Conservation (phyloP, 2,888 invertebrate species). For the Cheilosia scutellata region DNA sequence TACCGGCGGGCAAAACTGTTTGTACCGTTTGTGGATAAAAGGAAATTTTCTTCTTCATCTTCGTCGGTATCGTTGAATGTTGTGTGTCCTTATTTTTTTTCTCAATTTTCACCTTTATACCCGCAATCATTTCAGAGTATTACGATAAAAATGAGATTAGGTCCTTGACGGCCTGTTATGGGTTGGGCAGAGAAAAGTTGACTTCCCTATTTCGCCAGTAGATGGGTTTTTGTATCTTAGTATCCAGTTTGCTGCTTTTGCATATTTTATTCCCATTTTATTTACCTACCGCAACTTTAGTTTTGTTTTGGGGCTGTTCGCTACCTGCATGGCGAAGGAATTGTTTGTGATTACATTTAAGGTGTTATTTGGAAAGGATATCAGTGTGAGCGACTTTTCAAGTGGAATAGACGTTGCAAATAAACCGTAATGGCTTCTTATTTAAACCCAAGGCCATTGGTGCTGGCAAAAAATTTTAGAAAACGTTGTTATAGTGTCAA, state of each 20-base stretch:
- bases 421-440: slow-evolving; percentile 22
- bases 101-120: slow-evolving; percentile 66
- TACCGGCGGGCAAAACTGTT: slow-evolving; percentile 12
- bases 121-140: slow-evolving; percentile 69
- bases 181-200: slow-evolving; percentile 22
- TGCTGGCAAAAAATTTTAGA: not conserved
- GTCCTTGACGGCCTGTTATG: slow-evolving; percentile 49
- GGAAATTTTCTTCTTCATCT: slow-evolving; percentile 14
- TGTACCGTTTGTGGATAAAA: slow-evolving; percentile 20
- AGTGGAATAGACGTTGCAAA: slow-evolving; percentile 9
- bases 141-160: slow-evolving; percentile 71
- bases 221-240: slow-evolving; percentile 12
- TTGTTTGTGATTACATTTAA: slow-evolving; percentile 51
- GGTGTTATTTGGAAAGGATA: slow-evolving; percentile 10
- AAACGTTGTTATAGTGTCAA: too few species aligned
- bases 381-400: slow-evolving; percentile 6
- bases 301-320: slow-evolving; percentile 36
- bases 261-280: slow-evolving; percentile 68
- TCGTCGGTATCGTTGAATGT: not conserved
- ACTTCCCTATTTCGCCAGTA: slow-evolving; percentile 27
- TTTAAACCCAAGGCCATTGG: slow-evolving; percentile 17
- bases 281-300: slow-evolving; percentile 62
- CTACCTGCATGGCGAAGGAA: not conserved
- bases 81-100: slow-evolving; percentile 21
- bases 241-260: slow-evolving; percentile 55